Conservation (phyloP, 1,140 invertebrate genomes). For the Sarcophaga bullata region DNA sequence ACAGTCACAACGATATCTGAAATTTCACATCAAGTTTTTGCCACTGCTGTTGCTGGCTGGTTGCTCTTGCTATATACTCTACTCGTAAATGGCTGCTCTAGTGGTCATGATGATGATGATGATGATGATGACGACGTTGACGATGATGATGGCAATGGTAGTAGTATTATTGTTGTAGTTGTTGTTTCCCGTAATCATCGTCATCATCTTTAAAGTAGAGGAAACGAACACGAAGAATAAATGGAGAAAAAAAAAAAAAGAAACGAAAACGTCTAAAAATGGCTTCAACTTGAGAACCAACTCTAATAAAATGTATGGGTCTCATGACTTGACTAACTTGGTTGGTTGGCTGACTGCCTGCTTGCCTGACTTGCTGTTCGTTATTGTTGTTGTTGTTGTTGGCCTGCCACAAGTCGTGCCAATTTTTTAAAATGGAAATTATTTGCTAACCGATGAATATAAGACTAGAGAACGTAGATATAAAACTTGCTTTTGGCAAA, state of each 20-base stretch:
- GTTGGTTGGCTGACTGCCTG: background rate
- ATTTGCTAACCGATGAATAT: background rate
- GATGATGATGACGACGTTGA: background rate
- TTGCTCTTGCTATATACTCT: background rate
- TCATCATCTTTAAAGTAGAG: background rate
- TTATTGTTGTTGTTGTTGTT: background rate
- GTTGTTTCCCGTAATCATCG: background rate
- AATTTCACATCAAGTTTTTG: constrained; percentile 29
- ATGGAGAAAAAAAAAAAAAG: background rate
- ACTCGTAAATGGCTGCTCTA: no score
- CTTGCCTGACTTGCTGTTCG: background rate
- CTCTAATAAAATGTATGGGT: constrained; percentile 17
- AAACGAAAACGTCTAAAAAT: background rate
- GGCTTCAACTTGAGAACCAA: background rate
- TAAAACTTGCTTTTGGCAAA: constrained; percentile 17
- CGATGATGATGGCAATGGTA: background rate
- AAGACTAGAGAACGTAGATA: background rate
- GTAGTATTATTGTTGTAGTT: background rate
- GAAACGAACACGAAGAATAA: background rate
- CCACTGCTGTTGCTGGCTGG: background rate
- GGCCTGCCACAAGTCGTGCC: background rate
- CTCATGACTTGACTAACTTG: background rate
- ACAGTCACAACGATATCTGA: constrained; percentile 4
- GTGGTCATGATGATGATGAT: background rate
- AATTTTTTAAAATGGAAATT: background rate